Percentiles rank a stretch among this genome's conserved stretches.
Conservation (phyloP, 2,888 invertebrate species). For the Andricus curvator region DNA sequence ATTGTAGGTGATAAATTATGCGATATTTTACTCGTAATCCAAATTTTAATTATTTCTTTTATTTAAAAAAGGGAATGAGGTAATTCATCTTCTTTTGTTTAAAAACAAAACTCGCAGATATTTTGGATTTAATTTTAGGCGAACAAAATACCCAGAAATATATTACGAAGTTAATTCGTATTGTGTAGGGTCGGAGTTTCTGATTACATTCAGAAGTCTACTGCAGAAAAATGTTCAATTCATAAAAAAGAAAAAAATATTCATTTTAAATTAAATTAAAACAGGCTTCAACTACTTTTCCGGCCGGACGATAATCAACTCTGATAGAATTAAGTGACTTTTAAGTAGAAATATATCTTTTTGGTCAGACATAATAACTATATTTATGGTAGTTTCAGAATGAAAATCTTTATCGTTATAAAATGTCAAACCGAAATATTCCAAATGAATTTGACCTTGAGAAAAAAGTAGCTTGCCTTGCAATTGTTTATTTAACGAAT, state of each 20-base stretch:
- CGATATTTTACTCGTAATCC: not conserved
- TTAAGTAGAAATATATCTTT: not conserved
- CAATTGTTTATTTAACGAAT: no score
- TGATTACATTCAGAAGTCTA: not conserved
- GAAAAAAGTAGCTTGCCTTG: no score
- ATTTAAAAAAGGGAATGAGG: not conserved
- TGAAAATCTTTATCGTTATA: no score
- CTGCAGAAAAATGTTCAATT: not conserved
- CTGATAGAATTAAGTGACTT: not conserved
- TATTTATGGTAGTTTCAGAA: no score
- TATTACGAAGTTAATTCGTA: not conserved
- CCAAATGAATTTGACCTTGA: no score
- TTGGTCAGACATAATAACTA: not conserved
- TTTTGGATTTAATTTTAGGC: not conserved
- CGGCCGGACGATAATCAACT: not conserved
- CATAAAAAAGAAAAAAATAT: not conserved
- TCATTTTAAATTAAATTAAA: not conserved
- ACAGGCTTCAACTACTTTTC: not conserved
- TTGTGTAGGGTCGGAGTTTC: not conserved
- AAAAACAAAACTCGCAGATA: not conserved
- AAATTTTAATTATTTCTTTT: constrained; percentile 7
- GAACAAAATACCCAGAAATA: not conserved
- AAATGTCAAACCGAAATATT: no score
- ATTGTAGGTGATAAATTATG: not conserved
- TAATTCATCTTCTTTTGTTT: not conserved